phyloP scores from a whole-genome alignment of 1,140 invertebrate species.

The Euura lappo region DNA sequence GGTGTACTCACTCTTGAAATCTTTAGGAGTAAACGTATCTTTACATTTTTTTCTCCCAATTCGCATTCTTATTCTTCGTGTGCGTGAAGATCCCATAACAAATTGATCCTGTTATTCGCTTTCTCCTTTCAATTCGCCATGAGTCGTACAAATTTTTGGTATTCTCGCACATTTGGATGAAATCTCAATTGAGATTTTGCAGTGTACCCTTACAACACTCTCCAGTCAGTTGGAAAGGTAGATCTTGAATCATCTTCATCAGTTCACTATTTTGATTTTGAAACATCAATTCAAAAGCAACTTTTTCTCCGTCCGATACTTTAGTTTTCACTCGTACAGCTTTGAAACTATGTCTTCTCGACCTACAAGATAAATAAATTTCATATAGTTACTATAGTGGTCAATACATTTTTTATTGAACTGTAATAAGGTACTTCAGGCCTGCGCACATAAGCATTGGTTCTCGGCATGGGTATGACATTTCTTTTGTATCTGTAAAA shows the following conservation, averaged over 20 bases:
- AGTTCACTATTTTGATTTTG: neutral
- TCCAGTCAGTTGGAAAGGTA: neutral
- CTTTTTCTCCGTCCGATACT: too few species aligned
- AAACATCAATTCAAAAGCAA: neutral
- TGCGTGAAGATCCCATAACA: conserved; percentile 15
- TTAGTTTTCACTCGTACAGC: too few species aligned
- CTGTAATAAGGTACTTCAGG: too few species aligned
- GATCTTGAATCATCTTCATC: conserved; percentile 13
- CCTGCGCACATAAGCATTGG: too few species aligned
- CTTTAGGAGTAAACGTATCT: conserved; percentile 12
- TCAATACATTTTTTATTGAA: too few species aligned
- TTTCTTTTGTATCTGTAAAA: too few species aligned
- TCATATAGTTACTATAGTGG: too few species aligned
- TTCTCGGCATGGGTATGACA: too few species aligned
- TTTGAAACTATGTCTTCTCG: too few species aligned
- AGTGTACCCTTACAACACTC: conserved; percentile 10
- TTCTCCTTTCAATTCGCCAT: conserved; percentile 12
- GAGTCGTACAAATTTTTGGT: neutral
- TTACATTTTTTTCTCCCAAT: conserved; percentile 17
- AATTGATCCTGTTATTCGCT: conserved; percentile 9
- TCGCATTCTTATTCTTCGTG: conserved; percentile 11
- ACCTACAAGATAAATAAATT: too few species aligned
- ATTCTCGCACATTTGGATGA: neutral
- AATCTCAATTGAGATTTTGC: neutral
- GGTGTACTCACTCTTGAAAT: conserved; percentile 26